A percentile compares a stretch with the other conserved stretches of the same genome.
Evolutionary conservation across 2,113 vertebrate species (phyloP).

Genomic region (Jaculus jaculus): DNA sequence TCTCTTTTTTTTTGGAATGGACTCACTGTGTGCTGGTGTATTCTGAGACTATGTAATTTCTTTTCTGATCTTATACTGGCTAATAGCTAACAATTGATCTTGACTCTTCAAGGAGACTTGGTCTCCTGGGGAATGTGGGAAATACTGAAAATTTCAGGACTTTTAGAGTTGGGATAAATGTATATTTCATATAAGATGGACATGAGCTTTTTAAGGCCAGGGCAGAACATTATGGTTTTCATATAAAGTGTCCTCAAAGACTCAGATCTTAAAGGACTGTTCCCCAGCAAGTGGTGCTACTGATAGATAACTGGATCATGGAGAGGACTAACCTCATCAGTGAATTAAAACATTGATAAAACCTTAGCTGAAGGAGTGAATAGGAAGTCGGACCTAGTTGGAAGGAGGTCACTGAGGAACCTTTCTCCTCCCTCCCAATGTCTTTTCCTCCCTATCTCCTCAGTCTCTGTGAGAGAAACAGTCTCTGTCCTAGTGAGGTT

Average conservation of each 20-base stretch:
- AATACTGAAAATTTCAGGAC: not conserved
- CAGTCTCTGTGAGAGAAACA: not conserved
- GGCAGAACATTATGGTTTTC: not conserved
- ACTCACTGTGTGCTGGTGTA: not conserved
- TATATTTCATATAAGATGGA: not conserved
- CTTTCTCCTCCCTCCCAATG: not conserved
- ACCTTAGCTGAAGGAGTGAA: not conserved
- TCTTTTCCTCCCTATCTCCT: not conserved
- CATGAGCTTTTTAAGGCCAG: not conserved
- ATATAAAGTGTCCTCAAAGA: not conserved
- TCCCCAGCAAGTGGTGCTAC: not conserved
- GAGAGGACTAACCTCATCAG: not conserved
- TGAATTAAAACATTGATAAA: not conserved
- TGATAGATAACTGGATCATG: not conserved
- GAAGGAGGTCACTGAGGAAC: not conserved
- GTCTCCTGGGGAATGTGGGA: not conserved
- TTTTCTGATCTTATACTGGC: not conserved
- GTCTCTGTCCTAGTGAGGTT: not conserved
- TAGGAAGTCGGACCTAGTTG: not conserved
- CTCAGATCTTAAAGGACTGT: not conserved
- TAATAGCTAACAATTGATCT: not conserved
- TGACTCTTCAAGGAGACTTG: not conserved
- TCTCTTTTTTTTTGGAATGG: not conserved
- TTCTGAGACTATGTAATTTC: not conserved
- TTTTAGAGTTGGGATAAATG: not conserved